Percentiles rank a stretch among this genome's conserved stretches.
Evolutionary conservation across 2,797 vertebrate genomes (phyloP).

Genomic region (Leptodactylus fallax): DNA sequence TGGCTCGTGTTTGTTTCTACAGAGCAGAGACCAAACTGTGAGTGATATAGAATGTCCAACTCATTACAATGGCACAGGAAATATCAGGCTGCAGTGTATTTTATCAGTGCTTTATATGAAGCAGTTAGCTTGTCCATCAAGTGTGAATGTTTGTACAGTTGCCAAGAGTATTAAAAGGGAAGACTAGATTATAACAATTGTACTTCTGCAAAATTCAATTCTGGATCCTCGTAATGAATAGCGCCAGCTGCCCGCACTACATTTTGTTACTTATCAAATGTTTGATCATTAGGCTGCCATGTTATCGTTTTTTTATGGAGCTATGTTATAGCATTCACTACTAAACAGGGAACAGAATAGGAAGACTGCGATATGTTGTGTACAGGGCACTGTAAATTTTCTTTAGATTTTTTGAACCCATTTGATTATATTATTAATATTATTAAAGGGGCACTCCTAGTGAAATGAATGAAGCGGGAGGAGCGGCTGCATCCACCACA

Average conservation of each 20-base stretch:
- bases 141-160: conserved; percentile 44
- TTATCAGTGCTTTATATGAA: conserved; percentile 49
- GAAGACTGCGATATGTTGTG: not conserved
- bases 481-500: no score
- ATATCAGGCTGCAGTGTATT: conserved; percentile 41
- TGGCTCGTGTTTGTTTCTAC: conserved; percentile 29
- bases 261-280: conserved; percentile 53
- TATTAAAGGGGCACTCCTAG: no score
- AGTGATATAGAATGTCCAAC: conserved; percentile 25
- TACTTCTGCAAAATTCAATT: conserved; percentile 60
- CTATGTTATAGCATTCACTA: conserved; percentile 36
- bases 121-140: conserved; percentile 59
- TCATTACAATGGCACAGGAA: conserved; percentile 47
- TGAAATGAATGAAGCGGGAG: no score
- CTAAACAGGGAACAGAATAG: not conserved
- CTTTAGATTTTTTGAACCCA: not conserved
- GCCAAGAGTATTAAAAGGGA: conserved; percentile 43
- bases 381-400: not conserved
- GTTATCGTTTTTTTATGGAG: conserved; percentile 49
- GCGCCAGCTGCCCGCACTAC: conserved; percentile 33
- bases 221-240: conserved; percentile 48
- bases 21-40: conserved; percentile 30
- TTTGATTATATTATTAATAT: no score
- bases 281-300: conserved; percentile 50
- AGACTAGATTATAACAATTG: conserved; percentile 53